Base-by-base conservation (phyloP, 2,797 vertebrate species). In the Antrozous pallidus region DNA sequence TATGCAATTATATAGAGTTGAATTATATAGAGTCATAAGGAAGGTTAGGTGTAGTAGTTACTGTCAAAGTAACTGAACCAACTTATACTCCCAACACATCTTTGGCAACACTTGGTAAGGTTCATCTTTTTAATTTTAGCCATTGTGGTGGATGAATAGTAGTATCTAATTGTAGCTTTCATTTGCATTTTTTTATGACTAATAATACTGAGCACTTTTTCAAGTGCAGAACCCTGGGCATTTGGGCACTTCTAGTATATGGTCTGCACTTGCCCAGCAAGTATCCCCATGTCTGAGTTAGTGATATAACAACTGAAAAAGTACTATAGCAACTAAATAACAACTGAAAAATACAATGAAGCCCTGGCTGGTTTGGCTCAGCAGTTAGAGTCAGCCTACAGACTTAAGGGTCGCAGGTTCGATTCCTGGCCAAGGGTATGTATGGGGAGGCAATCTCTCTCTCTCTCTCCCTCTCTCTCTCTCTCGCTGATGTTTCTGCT, bases 81-180 rank as follows among this genome's bases (percentile, higher is more conserved):
- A 83, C 61, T 77, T 88, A 87, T 3, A 40, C 20, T 73, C 73
- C 74, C 12, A 75, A 38, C 38, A 75, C 11, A 80, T 83, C 63
- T 49, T 73, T 70, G 56, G 26, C 70, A 92, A 38, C n/a, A 73
- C 31, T 90, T 79, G 38, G 24, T 61, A 77, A 88, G 38, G 26
- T 73, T 71, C 69, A 17, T 91, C 88, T 83, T 82, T 91, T 91
- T 56, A 69, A 92, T 87, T 83, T 80, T 49, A 80, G 69, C 28
- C 51, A 65, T 63, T 95, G 54, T 49, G 6, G n/a, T 83, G 77
- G 13, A 33, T 49, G 38, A 92, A 40, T 61, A 80, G n/a, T 65
- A 67, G 54, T 69, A 61, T 61, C 20, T 78, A 42, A 77, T 5
- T 75, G 33, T 84, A 61, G 33, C 42, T 92, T 96, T 94, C 78